These are phyloP conservation scores for Morbakka virulenta DNA, from an alignment of 30 jellyfish, hydroid and myxozoan genomes.

Conservation along the genomic window DNA sequence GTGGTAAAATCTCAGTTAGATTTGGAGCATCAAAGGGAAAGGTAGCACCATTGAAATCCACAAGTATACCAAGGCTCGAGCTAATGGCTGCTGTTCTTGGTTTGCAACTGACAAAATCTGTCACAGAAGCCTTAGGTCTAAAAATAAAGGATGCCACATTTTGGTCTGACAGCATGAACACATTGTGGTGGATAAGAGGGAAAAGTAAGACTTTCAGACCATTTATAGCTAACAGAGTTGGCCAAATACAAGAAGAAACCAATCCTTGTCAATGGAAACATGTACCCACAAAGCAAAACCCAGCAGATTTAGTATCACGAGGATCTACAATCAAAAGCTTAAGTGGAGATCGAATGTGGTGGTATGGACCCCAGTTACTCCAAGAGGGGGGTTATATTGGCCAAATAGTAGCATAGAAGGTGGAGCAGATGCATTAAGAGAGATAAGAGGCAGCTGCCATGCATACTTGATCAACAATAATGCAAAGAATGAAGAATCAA, in stretches of 20 bases:
- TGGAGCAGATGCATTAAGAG: too few species aligned
- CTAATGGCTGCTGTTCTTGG: constrained; percentile 38
- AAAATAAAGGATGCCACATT: constrained; percentile 3
- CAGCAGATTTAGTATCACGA: too few species aligned
- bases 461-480: too few species aligned
- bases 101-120: neutral
- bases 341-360: too few species aligned
- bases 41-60: constrained; percentile 51
- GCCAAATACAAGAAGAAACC: constrained; percentile 26
- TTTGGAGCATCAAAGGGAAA: constrained; percentile 27
- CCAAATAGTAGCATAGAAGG: too few species aligned
- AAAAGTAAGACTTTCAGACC: constrained; percentile 19
- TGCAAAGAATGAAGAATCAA: too few species aligned
- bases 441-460: too few species aligned
- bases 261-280: constrained; percentile 48
- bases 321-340: too few species aligned
- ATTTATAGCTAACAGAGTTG: constrained; percentile 43
- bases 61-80: constrained; percentile 36
- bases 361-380: too few species aligned
- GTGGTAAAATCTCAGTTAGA: neutral
- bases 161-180: too few species aligned
- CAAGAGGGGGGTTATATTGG: too few species aligned
- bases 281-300: constrained; percentile 37
- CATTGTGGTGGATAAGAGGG: constrained; percentile 56
- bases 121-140: constrained; percentile 20